These are phyloP conservation scores for Ips typographus DNA, from an alignment of 1,140 invertebrate genomes.

Conservation along the genomic window DNA sequence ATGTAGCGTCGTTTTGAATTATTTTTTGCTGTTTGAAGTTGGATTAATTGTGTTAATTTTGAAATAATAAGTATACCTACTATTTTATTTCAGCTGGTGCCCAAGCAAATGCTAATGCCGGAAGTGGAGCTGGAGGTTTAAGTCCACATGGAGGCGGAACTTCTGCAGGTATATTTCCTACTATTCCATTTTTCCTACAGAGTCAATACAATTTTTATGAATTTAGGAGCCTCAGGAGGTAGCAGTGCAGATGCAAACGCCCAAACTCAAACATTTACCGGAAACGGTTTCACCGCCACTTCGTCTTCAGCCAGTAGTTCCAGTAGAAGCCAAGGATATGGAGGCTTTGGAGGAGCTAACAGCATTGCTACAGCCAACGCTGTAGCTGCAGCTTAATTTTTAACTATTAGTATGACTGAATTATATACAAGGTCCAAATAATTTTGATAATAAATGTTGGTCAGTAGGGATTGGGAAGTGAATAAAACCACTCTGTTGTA, in stretches of 20 bases:
- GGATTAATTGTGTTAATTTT: no score
- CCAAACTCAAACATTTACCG: slow-evolving; percentile 25
- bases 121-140: slow-evolving; percentile 5
- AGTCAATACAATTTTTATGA: background rate
- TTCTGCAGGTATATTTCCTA: slow-evolving; percentile 2
- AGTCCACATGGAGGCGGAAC: slow-evolving; percentile 11
- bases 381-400: background rate
- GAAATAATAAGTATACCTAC: no score
- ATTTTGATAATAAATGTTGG: no score
- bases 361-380: slow-evolving; percentile 18
- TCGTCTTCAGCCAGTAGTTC: slow-evolving; percentile 28
- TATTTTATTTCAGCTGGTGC: background rate
- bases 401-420: no score
- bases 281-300: slow-evolving; percentile 24
- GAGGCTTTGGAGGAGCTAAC: slow-evolving; percentile 7
- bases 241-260: slow-evolving; percentile 24
- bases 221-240: slow-evolving; percentile 26
- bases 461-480: no score
- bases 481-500: no score
- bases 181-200: background rate
- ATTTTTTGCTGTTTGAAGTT: no score
- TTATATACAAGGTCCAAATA: no score
- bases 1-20: no score
- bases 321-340: slow-evolving; percentile 14
- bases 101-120: slow-evolving; percentile 18